phyloP scores from a whole-genome alignment of 1,140 invertebrate genomes.

The Gyrodactylus salaris region DNA sequence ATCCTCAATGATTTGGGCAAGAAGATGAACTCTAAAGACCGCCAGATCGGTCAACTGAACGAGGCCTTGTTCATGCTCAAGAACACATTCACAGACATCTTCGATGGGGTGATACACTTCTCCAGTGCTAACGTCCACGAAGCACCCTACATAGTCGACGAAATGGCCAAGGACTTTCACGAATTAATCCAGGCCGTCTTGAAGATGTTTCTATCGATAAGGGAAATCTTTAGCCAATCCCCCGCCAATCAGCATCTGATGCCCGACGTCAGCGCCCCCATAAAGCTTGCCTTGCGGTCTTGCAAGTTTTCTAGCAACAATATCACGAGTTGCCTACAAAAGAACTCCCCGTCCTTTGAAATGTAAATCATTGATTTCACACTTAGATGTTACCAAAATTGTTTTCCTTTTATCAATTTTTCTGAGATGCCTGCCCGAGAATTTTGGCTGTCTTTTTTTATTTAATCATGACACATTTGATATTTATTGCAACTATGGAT shows the following conservation, averaged over 20 bases:
- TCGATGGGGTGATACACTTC: not conserved
- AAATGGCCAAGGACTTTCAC: not conserved
- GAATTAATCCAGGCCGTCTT: not conserved
- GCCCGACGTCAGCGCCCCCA: not conserved
- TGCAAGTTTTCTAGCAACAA: not conserved
- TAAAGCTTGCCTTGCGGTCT: not conserved
- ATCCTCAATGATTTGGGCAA: not conserved
- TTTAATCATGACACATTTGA: too few relatives aligned
- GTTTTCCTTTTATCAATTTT: too few relatives aligned
- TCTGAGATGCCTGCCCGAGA: too few relatives aligned
- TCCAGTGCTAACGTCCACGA: not conserved
- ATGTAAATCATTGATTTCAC: too few relatives aligned
- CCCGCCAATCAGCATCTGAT: not conserved
- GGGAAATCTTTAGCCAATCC: not conserved
- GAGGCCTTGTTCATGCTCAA: not conserved
- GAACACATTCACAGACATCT: not conserved
- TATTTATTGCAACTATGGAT: too few relatives aligned
- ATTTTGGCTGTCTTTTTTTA: too few relatives aligned
- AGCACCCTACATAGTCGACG: not conserved
- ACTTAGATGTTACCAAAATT: too few relatives aligned
- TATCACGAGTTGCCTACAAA: not conserved
- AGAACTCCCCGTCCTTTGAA: not conserved
- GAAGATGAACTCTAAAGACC: not conserved
- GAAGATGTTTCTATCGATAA: not conserved
- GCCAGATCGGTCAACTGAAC: not conserved